Evolutionary conservation across 2,797 vertebrate genomes (phyloP).

Genomic region (Sorex maritimensis): DNA sequence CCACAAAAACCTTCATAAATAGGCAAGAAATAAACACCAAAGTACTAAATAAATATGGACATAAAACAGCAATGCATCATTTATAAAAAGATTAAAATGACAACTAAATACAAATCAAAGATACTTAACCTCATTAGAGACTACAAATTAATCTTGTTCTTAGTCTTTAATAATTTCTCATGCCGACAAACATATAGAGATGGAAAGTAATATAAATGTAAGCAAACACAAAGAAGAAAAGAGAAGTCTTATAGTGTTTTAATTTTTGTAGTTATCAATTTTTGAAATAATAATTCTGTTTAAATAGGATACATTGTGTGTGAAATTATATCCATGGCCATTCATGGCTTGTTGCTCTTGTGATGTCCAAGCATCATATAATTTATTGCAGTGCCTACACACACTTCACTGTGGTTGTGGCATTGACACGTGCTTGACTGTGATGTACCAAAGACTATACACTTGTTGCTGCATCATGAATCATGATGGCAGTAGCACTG

Average conservation of each 20-base stretch:
- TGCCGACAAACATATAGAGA: not conserved
- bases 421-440: too few species aligned
- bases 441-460: too few species aligned
- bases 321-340: not conserved
- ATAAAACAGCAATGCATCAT: not conserved
- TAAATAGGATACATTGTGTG: not conserved
- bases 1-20: not conserved
- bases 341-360: not conserved
- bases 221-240: not conserved
- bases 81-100: slow-evolving; percentile 34
- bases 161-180: not conserved
- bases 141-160: not conserved
- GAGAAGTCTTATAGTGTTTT: not conserved
- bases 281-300: slow-evolving; percentile 46
- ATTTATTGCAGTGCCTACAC: too few species aligned
- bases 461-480: too few species aligned
- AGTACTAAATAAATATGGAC: not conserved
- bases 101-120: slow-evolving; percentile 19
- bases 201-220: not conserved
- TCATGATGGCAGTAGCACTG: too few species aligned
- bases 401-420: too few species aligned
- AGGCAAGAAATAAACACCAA: not conserved
- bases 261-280: not conserved
- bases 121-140: not conserved
- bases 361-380: not conserved